These are phyloP conservation scores for Parascotia fuliginaria DNA, from an alignment of 2,888 invertebrate species.

Conservation along the genomic window DNA sequence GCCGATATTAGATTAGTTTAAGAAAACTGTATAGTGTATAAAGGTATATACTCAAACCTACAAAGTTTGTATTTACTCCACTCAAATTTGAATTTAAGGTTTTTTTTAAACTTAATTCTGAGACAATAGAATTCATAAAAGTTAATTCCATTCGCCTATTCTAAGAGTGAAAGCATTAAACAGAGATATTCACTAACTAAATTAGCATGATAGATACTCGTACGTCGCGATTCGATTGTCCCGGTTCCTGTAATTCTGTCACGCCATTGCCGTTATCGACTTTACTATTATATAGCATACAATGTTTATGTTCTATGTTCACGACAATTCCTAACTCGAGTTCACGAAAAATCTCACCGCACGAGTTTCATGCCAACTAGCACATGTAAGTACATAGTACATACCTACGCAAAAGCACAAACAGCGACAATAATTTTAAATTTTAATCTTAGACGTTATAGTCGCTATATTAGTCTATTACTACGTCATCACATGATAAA, in stretches of 20 bases:
- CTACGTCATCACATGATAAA: not conserved
- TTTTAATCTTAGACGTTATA: slow-evolving; percentile 1
- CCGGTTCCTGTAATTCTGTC: slow-evolving; percentile 20
- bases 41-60: too few species aligned
- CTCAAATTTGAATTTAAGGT: too few species aligned
- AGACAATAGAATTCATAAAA: too few species aligned
- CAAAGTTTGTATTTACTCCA: too few species aligned
- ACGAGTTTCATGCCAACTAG: slow-evolving; percentile 24
- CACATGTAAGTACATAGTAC: slow-evolving; percentile 16
- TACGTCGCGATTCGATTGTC: slow-evolving; percentile 15
- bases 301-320: slow-evolving; percentile 5
- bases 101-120: too few species aligned
- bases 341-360: slow-evolving; percentile 19
- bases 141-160: not conserved
- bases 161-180: not conserved
- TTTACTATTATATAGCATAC: slow-evolving; percentile 20
- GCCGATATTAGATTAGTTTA: too few species aligned
- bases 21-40: too few species aligned
- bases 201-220: slow-evolving; percentile 10
- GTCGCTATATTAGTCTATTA: slow-evolving; percentile 12
- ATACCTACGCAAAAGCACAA: slow-evolving; percentile 13
- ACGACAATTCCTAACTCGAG: slow-evolving; percentile 17
- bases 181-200: not conserved
- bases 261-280: slow-evolving; percentile 25
- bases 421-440: not conserved